Evolutionary conservation across 2,113 vertebrate genomes (phyloP), one percentile per base, ranked within the genome.

Genomic region (Anarrhichthys ocellatus): DNA sequence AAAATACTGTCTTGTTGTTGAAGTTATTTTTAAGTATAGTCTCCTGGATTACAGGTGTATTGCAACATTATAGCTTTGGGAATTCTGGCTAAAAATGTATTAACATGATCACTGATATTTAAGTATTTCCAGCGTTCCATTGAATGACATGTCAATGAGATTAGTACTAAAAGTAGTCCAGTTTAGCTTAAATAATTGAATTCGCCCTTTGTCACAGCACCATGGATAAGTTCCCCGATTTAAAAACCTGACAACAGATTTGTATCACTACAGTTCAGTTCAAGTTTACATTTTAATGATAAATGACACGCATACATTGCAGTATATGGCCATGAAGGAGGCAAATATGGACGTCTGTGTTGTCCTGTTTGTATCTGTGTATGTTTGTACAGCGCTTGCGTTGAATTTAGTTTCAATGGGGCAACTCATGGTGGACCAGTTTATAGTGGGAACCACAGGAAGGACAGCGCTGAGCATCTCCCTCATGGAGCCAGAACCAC

Each of bases 401-500:
- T 50, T 32, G 20, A 13, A 38, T n/a, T 54, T 48, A 1, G 42
- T 58, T 83, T 92, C 71, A 96, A 34, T 94, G 83, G 17, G 95
- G 95, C 34, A 96, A 72, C 13, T 96, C 94, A 1, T 95, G 88
- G 32, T 89, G 92, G 38, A 92, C 82, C 73, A 94, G 50, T 74
- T 94, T 76, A 68, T 92, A 94, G 78, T 93, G 88, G 50, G 94
- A 85, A 2, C 92, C 92, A 73, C 87, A 94, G 61, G 92, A 93
- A 4, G 93, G 94, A 24, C 94, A 96, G 29, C 94, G 94, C 52
- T 96, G 93, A 15, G 80, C 52, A 5, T 80, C 68, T 79, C 94
- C 91, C 18, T 95, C 91, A 10, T 95, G 94, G n/a, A 95, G 8
- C 93, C 94, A 96, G 89, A 96, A 93, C 92, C 94, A 84, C 40